Evolutionary conservation across 2,888 invertebrate genomes (phyloP), one percentile per base, ranked within the genome.

Genomic region (Drepanosiphum platanoidis): DNA sequence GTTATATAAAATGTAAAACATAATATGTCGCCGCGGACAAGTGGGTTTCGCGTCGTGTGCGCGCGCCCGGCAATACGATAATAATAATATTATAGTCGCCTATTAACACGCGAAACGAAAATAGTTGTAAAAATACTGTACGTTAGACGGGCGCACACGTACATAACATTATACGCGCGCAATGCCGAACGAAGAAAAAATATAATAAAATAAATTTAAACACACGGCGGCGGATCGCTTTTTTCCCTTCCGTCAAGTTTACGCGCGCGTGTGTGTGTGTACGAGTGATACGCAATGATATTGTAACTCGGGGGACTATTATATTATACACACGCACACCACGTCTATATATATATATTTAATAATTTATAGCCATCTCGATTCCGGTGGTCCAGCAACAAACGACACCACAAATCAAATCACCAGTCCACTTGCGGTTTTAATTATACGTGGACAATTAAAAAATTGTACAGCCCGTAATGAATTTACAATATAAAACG

Each of bases 381-480:
- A 84, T 84, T 84, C 84, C 84, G 84, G 84, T 84, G 84, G 84
- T 84, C 84, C 68, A 68, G 77, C 52, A 32, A 66, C 34, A 66
- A 46, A 83, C 74, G 84, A 77, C 77, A 84, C 84, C 30, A 84
- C 84, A 84, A 84, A 84, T 84, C 84, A 84, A 84, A 84, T 84
- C 58, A 77, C 77, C 4, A 77, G 84, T 84, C 84, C 75, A 77
- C 77, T 84, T 77, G 84, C 84, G 39, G 84, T 84, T 84, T 84
- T 84, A 77, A 77, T 84, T 84, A 83, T 75, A 74, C 27, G 36
- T 22, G 58, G 68, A 84, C 84, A 84, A 84, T 84, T 84, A 84
- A 77, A 84, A 84, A 70, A 77, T 84, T 46, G 83, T 72, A 77
- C 11, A 27, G 15, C 46, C 39, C 77, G 84, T 84, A 84, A 84